phyloP scores from a whole-genome alignment of 1,140 invertebrate species.

The Asobara japonica region DNA sequence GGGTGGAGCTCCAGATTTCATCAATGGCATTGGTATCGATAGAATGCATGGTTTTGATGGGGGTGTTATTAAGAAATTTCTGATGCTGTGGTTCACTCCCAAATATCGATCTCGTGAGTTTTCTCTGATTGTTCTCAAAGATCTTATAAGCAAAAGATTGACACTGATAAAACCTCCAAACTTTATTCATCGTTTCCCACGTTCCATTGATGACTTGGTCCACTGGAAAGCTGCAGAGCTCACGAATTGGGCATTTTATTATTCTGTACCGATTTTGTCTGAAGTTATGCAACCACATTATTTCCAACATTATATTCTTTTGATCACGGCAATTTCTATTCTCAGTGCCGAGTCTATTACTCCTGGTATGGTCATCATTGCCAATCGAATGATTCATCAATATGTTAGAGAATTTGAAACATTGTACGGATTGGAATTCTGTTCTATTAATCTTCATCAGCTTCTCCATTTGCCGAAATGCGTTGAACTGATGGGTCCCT shows the following conservation, averaged over 20 bases:
- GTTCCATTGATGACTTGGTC: background rate
- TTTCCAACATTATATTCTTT: conserved; percentile 29
- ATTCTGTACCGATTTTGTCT: conserved; percentile 21
- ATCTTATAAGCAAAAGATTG: background rate
- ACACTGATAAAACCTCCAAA: conserved; percentile 2
- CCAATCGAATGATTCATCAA: background rate
- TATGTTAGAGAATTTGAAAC: background rate
- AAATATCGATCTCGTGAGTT: background rate
- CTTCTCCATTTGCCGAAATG: conserved; percentile 19
- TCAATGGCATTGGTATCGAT: conserved; percentile 1
- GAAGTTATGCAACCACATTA: conserved; percentile 25
- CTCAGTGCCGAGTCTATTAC: conserved; percentile 17
- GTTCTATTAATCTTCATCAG: conserved; percentile 25
- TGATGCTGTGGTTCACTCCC: conserved; percentile 12
- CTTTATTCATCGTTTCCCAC: background rate
- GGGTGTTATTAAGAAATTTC: too few species aligned
- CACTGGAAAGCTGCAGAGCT: conserved; percentile 34
- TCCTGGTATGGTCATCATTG: conserved; percentile 1
- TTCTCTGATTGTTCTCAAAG: background rate
- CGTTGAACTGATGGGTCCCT: conserved; percentile 20
- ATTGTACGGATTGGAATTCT: conserved; percentile 16
- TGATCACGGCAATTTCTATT: conserved; percentile 14
- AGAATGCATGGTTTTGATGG: conserved; percentile 25
- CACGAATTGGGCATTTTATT: conserved; percentile 26
- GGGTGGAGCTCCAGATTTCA: too few species aligned